Conservation (phyloP, 2,113 vertebrate genomes). For the Rhodinocichla rosea region DNA sequence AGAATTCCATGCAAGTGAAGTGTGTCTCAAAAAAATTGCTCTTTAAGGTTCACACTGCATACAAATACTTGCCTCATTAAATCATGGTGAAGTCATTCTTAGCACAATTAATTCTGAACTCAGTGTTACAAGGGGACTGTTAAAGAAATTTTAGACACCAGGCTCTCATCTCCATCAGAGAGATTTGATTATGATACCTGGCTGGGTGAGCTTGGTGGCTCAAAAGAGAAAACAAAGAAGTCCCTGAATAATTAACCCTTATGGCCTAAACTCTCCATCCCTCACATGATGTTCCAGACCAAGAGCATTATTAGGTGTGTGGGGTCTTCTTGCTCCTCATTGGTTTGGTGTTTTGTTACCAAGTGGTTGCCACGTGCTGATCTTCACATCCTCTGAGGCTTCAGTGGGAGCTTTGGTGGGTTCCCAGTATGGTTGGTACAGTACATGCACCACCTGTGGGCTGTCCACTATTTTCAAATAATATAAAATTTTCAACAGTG, state of each 20-base stretch:
- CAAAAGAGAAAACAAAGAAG: neutral
- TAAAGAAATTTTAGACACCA: neutral
- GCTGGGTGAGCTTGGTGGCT: neutral
- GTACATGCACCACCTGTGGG: neutral
- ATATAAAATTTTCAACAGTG: neutral
- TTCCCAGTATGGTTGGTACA: neutral
- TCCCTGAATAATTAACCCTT: neutral
- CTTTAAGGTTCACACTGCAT: constrained; percentile 30
- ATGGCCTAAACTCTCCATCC: neutral
- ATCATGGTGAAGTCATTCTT: neutral
- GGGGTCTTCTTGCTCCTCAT: accelerated
- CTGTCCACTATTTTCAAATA: neutral
- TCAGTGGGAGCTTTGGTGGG: neutral
- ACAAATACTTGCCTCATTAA: constrained; percentile 22
- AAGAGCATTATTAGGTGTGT: neutral
- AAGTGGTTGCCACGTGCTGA: neutral
- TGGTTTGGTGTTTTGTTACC: neutral
- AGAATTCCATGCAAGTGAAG: constrained; percentile 28
- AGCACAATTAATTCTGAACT: neutral
- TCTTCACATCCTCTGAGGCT: neutral
- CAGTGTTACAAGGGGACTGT: neutral
- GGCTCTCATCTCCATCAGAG: neutral
- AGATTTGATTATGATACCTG: neutral
- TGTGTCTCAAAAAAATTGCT: neutral
- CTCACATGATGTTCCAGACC: neutral